These are phyloP conservation scores for Macaca nemestrina DNA, from an alignment of 2,113 vertebrate genomes.

Conservation along the genomic window DNA sequence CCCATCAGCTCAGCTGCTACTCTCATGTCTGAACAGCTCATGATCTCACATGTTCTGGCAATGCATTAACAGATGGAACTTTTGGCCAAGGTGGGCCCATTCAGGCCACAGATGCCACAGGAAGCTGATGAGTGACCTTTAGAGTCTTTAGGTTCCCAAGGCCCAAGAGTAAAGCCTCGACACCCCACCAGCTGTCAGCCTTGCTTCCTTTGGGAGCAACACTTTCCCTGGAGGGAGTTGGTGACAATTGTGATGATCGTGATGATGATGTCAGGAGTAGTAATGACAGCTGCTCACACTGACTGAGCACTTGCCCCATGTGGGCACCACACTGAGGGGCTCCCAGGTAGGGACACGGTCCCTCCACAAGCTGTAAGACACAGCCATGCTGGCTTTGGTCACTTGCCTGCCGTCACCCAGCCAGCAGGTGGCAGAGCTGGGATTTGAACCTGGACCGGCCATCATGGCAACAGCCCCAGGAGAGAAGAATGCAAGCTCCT, in stretches of 20 bases:
- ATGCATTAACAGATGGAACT: rapidly evolving
- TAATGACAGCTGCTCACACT: background rate
- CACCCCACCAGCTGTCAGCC: background rate
- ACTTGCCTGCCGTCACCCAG: background rate
- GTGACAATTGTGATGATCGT: background rate
- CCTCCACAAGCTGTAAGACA: too few relatives aligned
- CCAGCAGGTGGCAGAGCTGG: background rate
- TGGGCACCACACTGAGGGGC: background rate
- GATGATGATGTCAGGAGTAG: background rate
- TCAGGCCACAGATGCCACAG: background rate
- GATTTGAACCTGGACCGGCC: background rate
- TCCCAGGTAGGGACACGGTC: background rate
- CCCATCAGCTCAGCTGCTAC: background rate
- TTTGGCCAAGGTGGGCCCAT: background rate
- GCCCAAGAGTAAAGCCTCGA: background rate
- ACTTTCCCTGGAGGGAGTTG: background rate
- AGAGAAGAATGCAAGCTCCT: background rate
- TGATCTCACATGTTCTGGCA: background rate
- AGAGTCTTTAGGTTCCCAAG: background rate
- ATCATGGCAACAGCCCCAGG: background rate
- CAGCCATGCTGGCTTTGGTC: background rate
- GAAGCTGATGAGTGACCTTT: background rate
- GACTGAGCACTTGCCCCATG: background rate
- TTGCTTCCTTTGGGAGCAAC: background rate
- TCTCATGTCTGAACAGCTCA: background rate